Percentiles rank a stretch among this genome's conserved stretches.
phyloP scores from a whole-genome alignment of 2,888 invertebrate genomes.

The Bugulina stolonifera region DNA sequence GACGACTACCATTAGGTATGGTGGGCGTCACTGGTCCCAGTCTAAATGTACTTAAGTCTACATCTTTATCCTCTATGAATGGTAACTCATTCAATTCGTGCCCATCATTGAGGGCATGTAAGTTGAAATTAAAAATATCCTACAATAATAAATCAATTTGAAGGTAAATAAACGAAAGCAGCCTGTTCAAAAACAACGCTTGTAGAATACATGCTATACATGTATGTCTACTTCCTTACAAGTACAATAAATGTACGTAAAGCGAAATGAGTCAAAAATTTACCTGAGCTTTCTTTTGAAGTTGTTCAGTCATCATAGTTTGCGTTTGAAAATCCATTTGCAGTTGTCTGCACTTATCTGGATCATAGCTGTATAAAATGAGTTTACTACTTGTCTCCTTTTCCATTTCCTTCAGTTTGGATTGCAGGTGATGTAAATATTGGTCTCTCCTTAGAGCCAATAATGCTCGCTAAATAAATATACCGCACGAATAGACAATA shows the following conservation, averaged over 20 bases:
- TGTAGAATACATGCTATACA: no score
- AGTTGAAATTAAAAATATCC: constrained; percentile 12
- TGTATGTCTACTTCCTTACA: no score
- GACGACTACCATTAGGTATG: not conserved
- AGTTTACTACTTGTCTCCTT: constrained; percentile 21
- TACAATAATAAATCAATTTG: no score
- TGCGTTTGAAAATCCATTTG: not conserved
- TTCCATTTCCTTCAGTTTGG: not conserved
- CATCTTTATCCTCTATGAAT: not conserved
- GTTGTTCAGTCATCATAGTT: constrained; percentile 2
- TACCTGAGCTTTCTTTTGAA: constrained; percentile 6
- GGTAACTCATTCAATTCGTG: constrained; percentile 23
- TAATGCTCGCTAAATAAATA: no score
- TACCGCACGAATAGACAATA: no score
- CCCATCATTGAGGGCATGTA: constrained; percentile 10
- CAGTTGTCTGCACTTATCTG: not conserved
- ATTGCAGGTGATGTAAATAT: constrained; percentile 10
- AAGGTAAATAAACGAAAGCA: no score
- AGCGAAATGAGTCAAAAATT: no score
- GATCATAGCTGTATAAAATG: constrained; percentile 11
- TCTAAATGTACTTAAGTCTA: constrained; percentile 6
- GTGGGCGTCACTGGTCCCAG: constrained; percentile 18
- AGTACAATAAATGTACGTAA: no score
- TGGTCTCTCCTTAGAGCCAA: not conserved
- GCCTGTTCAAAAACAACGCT: no score